Percentiles rank a stretch among this genome's conserved stretches.
Evolutionary conservation across 2,113 vertebrate species (phyloP).

Genomic region (Hemibagrus wyckioides): DNA sequence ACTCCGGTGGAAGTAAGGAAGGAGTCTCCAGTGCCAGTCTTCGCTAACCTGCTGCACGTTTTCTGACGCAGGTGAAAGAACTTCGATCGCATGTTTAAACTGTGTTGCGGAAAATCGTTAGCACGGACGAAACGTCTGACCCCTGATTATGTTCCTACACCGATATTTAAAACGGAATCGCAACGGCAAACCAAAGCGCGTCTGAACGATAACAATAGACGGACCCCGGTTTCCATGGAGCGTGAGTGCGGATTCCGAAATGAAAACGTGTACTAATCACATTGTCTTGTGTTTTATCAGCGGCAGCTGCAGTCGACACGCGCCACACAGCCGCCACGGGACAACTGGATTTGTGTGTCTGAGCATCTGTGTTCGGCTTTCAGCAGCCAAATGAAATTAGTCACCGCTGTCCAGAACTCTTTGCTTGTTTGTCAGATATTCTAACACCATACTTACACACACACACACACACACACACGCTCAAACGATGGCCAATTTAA

Average conservation of each 20-base stretch:
- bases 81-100: too few relatives aligned
- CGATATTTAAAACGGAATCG: background rate
- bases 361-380: constrained; percentile 52
- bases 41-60: background rate
- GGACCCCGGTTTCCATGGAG: background rate
- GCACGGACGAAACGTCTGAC: background rate
- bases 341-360: constrained; percentile 60
- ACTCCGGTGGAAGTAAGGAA: background rate
- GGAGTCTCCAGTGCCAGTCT: background rate
- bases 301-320: constrained; percentile 22
- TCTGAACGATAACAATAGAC: background rate
- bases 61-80: background rate
- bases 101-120: background rate
- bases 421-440: constrained; percentile 43
- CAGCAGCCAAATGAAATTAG: constrained; percentile 68
- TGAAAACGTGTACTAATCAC: constrained; percentile 14
- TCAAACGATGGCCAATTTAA: constrained; percentile 34
- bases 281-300: constrained; percentile 18
- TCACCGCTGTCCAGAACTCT: constrained; percentile 67
- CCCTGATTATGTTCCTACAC: too few relatives aligned
- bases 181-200: background rate
- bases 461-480: constrained; percentile 14
- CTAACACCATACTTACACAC: constrained; percentile 11
- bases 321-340: constrained; percentile 38
- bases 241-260: background rate